These are phyloP conservation scores for Struthio camelus DNA, from an alignment of 2,113 vertebrate genomes.

Conservation along the genomic window DNA sequence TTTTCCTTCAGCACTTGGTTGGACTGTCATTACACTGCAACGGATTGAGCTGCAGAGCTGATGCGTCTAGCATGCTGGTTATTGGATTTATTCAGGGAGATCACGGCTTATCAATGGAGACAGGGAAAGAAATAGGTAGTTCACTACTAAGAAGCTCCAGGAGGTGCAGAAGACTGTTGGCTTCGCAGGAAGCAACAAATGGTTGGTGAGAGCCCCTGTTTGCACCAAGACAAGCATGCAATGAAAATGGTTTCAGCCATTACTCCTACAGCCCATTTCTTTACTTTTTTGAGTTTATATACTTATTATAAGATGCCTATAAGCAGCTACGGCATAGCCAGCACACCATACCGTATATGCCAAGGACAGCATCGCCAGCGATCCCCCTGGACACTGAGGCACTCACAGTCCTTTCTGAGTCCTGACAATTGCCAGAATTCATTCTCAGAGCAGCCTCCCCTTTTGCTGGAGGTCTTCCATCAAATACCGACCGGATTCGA, in stretches of 20 bases:
- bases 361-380: background rate
- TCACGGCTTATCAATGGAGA: background rate
- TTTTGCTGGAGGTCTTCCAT: background rate
- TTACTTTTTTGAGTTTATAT: background rate
- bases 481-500: background rate
- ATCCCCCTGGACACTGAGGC: background rate
- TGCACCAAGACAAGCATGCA: background rate
- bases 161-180: rapidly evolving
- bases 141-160: background rate
- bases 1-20: background rate
- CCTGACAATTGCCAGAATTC: background rate
- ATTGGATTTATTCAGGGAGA: rapidly evolving
- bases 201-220: background rate
- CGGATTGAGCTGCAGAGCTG: background rate
- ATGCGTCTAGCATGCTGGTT: background rate
- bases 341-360: background rate
- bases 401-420: background rate
- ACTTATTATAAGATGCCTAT: background rate
- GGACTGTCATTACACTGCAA: background rate
- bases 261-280: background rate
- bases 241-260: background rate
- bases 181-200: background rate
- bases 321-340: too few relatives aligned
- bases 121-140: background rate
- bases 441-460: background rate